Evolutionary conservation across 2,888 invertebrate genomes (phyloP).

Genomic region (Temnothorax rugatulus): DNA sequence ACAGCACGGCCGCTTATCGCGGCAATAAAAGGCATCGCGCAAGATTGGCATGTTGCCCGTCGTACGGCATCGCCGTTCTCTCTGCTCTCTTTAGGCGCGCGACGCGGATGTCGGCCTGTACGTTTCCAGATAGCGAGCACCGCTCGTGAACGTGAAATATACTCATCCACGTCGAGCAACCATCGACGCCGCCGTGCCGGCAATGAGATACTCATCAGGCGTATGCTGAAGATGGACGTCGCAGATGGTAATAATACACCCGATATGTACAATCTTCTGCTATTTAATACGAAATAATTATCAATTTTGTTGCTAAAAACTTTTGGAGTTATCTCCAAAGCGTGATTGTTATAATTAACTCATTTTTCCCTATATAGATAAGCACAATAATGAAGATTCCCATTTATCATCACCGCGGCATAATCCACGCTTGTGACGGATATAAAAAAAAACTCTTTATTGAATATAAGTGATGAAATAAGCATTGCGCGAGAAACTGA

Average conservation of each 20-base stretch:
- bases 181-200: slow-evolving; percentile 63
- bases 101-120: slow-evolving; percentile 64
- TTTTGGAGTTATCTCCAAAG: background rate
- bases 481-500: background rate
- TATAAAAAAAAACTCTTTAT: background rate
- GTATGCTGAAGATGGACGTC: background rate
- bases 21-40: slow-evolving; percentile 83
- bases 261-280: background rate
- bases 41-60: slow-evolving; percentile 83
- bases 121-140: slow-evolving; percentile 74
- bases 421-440: background rate
- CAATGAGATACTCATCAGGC: slow-evolving; percentile 67
- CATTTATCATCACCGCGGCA: background rate
- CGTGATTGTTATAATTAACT: background rate
- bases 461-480: background rate
- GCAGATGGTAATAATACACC: background rate
- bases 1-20: slow-evolving; percentile 79
- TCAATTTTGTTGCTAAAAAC: background rate
- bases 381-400: background rate
- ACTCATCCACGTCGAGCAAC: slow-evolving; percentile 79
- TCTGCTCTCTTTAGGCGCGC: slow-evolving; percentile 70
- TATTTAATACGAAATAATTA: background rate
- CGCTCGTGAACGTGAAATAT: slow-evolving; percentile 77
- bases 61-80: slow-evolving; percentile 74
- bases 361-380: background rate